Evolutionary conservation across 1,140 invertebrate genomes (phyloP), one percentile per base, ranked within the genome.

Genomic region (Hestina assimilis): DNA sequence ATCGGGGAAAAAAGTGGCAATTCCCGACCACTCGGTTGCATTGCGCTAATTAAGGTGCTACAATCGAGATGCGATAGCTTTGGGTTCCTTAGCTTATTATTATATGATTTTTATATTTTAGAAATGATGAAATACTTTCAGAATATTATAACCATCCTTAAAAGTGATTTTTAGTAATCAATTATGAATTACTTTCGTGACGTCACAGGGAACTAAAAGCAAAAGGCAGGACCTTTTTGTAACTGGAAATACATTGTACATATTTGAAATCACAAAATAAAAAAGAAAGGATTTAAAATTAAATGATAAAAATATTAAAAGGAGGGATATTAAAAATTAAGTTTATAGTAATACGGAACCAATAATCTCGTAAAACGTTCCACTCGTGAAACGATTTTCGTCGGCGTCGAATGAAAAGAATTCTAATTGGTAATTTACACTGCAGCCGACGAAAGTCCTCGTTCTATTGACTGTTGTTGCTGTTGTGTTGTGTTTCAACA

Each of bases 1-100:
- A 79, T 79, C 63, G 65, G 64, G 66, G 69, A 77, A 82, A 59
- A 76, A 79, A 83, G 78, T 81, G 79, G 75, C 79, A 83, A 82
- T 82, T 79, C 68, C 72, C 67, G 65, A 63, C 69, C 70, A 74
- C 76, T 76, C 66, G 54, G 69, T 72, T 79, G 69, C 67, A 71
- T 66, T 70, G 65, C 75, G 63, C 78, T 85, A 85, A 85, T 85
- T 85, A 85, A 83, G 69, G 71, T 78, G 68, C 69, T 63, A 73
- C 74, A 75, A 79, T 71, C 69, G 59, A 56, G 54, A 58, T 66
- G 57, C 60, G 59, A 59, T 66, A 65, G 58, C 59, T 53, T 69
- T 66, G 64, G 70, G 66, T 66, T 66, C 65, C 53, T 33, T 24
- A 15, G 14, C 8, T 38, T 38, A 3, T 38, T 19, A 19, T 38